Base-by-base conservation (phyloP, 2,888 invertebrate genomes). In the Nemapogon koenigi region DNA sequence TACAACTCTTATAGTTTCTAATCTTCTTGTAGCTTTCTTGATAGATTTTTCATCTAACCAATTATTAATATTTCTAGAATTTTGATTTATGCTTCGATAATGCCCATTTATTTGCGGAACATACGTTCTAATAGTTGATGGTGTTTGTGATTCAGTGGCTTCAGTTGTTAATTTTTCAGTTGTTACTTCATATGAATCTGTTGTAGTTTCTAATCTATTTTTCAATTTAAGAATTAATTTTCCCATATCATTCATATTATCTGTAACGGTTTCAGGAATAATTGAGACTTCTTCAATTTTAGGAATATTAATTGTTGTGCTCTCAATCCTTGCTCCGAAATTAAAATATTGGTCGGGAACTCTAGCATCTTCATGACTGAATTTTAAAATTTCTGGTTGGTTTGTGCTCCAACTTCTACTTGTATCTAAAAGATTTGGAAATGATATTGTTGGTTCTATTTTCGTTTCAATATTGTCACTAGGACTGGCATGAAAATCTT, bases 31-130 rank as follows among this genome's bases (percentile, higher is more conserved):
- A 43, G 65, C 62, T 41, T 64, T 59, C 35, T 41, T 55, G 43
- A 67, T 65, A 15, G 59, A 48, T 43, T 54, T 61, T 17, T 52
- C 51, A 38, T 56, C 53, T 8, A 62, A 41, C 43, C 57, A 52
- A 27, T 47, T 50, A 32, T 56, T 58, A 30, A 63, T 49, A 25
- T 50, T 57, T 42, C 49, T 50, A 1, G 53, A 52, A 44, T 64
- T 63, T 42, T 56, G 56, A 41, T 59, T 59, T 10, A 62, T 49
- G 43, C 57, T 68, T 50, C 73, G 59, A 32, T 72, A 70, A 47
- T 76, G 78, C 8, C 76, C 72, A 43, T 76, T 78, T 35, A 68
- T 64, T 50, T 67, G 72, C 3, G 72, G 73, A 14, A 70, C 66
- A 36, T 69, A 71, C 1, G 64, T 68, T 42, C 54, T 53, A 16